These are phyloP conservation scores for Ciconia maguari DNA, from an alignment of 2,113 vertebrate species.

Conservation along the genomic window DNA sequence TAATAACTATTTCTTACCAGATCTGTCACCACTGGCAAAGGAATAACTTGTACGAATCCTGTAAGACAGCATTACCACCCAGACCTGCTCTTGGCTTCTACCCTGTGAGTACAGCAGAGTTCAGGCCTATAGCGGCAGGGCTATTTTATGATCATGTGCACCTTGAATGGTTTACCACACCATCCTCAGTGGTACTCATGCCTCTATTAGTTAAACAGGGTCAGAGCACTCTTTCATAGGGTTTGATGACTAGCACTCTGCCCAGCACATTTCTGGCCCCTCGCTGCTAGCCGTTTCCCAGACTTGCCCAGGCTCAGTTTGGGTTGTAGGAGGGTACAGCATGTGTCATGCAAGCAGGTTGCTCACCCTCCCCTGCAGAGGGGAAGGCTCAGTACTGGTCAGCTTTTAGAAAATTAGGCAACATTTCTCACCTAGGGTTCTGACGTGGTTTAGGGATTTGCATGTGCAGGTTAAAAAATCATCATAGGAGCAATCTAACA, in stretches of 20 bases:
- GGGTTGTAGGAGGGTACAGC: background rate
- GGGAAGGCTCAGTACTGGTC: background rate
- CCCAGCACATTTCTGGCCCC: background rate
- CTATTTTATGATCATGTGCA: background rate
- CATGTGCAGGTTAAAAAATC: background rate
- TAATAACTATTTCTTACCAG: background rate
- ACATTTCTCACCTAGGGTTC: background rate
- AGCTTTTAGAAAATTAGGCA: background rate
- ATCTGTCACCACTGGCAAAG: background rate
- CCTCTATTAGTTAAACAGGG: background rate
- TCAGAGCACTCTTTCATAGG: background rate
- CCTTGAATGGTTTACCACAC: background rate
- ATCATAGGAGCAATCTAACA: background rate
- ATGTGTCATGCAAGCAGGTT: background rate
- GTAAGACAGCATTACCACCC: background rate
- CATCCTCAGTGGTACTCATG: background rate
- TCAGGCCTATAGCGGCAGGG: background rate
- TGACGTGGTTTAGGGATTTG: background rate
- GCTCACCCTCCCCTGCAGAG: background rate
- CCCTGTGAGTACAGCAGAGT: background rate
- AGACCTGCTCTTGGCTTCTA: background rate
- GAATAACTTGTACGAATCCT: background rate
- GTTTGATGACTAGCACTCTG: background rate
- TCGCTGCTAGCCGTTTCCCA: background rate
- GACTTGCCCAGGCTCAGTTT: background rate